phyloP scores from a whole-genome alignment of 2,888 invertebrate genomes.

The Zelleria hepariella region DNA sequence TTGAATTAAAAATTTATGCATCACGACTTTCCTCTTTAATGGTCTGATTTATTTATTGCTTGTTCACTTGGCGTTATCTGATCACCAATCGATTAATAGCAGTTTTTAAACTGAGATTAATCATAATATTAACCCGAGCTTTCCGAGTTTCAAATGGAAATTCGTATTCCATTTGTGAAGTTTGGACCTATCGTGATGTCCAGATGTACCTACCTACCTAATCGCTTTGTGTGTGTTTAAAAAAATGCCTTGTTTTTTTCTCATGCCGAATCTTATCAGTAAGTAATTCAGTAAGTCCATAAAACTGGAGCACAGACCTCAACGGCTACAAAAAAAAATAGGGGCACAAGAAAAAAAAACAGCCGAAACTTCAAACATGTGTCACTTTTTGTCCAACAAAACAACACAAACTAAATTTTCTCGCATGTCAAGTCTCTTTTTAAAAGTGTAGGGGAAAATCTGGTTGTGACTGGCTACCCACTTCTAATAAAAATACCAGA shows the following conservation, averaged over 20 bases:
- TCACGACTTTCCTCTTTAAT: background rate
- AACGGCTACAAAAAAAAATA: too few species aligned
- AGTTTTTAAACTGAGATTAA: background rate
- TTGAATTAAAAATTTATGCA: background rate
- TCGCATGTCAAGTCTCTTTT: background rate
- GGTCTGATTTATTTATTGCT: background rate
- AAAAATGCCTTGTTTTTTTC: too few species aligned
- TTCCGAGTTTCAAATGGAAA: background rate
- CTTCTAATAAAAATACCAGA: background rate
- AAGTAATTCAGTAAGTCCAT: too few species aligned
- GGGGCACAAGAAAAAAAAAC: too few species aligned
- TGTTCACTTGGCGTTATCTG: background rate
- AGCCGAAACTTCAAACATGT: too few species aligned
- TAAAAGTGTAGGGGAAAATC: background rate
- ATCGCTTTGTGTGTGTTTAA: too few species aligned
- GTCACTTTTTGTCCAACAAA: background rate
- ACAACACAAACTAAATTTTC: background rate
- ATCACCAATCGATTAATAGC: background rate
- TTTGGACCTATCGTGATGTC: too few species aligned
- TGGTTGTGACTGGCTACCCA: background rate
- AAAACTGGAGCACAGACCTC: too few species aligned
- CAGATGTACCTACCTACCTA: too few species aligned
- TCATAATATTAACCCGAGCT: background rate
- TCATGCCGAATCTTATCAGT: too few species aligned
- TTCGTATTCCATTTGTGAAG: background rate